Base-by-base conservation (phyloP, 2,888 invertebrate species). In the Steinernema hermaphroditum region DNA sequence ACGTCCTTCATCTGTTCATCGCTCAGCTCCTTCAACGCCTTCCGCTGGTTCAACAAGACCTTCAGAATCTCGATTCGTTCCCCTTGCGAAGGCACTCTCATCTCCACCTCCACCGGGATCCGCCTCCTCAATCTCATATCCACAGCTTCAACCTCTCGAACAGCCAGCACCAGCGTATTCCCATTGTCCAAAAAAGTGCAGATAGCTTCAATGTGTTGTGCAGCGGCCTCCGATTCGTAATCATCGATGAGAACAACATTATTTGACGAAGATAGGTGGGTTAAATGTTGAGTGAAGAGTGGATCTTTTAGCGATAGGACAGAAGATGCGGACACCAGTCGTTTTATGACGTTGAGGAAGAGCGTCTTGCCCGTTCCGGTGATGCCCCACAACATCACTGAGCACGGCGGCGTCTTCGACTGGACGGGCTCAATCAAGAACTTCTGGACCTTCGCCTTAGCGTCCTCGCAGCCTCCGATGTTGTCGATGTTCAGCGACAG, bases 321-420 rank as follows among this genome's bases (percentile, higher is more conserved):
- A 12, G 46, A 43, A 12, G 50, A 22, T 4, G 46, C 50, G 14
- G 69, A 37, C 12, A 75, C 19, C 9, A 27, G 14, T 9, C 57
- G 24, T 4, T 75, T 73, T 2, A 83, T 27, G 9, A 80, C 73
- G 37, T 76, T 70, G 43, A 84, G 76, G 16, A 84, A 27, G 62
- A 79, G 69, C 0, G 82, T 75, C 71, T 84, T 84, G 70, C 84
- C 84, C 57, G 75, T 77, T 43, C 84, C 84, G 1, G 83, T 80
- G n/a, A 82, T 72, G 29, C 83, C 84, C 76, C 77, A 81, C 32
- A 84, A 49, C n/a, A 84, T 69, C 0, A 81, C 72, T 0, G 81
- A 80, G 57, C 82, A 80, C 12, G 79, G 77, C 0, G 41, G 9
- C n/a, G 75, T 68, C 1, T 74, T 71, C 4, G 12, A 16, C n/a